A percentile compares a stretch with the other conserved stretches of the same genome.
Conservation (phyloP, 2,797 vertebrate genomes). For the Erethizon dorsatum region DNA sequence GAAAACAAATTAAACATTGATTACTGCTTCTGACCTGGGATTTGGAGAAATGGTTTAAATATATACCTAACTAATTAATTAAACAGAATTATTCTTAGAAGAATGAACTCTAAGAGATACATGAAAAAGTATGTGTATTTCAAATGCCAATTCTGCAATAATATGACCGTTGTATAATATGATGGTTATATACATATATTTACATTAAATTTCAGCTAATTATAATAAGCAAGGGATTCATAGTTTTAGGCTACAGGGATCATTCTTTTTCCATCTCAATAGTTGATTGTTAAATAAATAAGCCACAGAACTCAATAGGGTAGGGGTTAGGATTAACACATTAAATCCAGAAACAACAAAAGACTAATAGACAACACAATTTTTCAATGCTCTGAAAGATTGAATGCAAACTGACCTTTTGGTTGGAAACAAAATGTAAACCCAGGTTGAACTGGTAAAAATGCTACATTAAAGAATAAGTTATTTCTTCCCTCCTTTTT, state of each 20-base stretch:
- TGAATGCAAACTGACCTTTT: slow-evolving; percentile 31
- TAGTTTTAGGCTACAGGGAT: not conserved
- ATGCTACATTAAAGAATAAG: not conserved
- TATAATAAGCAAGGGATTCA: not conserved
- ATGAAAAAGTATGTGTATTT: not conserved
- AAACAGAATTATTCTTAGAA: slow-evolving; percentile 48
- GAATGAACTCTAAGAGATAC: slow-evolving; percentile 1
- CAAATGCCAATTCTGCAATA: not conserved
- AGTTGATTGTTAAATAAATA: slow-evolving; percentile 16
- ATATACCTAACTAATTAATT: not conserved
- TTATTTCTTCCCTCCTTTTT: not conserved
- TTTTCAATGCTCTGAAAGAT: slow-evolving; percentile 17
- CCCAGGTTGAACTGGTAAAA: not conserved
- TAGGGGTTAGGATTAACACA: not conserved
- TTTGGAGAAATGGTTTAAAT: slow-evolving; percentile 53
- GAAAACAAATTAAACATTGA: slow-evolving; percentile 55
- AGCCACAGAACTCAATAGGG: not conserved
- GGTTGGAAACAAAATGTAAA: slow-evolving; percentile 28
- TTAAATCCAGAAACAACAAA: slow-evolving; percentile 15
- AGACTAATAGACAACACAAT: not conserved
- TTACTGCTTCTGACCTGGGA: not conserved
- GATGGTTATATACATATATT: not conserved
- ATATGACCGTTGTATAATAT: slow-evolving; percentile 49
- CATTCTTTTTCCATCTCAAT: not conserved
- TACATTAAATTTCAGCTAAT: slow-evolving; percentile 41